Percentiles rank a stretch among this genome's conserved stretches.
Conservation (phyloP, 1,140 invertebrate genomes). For the Patella vulgata region DNA sequence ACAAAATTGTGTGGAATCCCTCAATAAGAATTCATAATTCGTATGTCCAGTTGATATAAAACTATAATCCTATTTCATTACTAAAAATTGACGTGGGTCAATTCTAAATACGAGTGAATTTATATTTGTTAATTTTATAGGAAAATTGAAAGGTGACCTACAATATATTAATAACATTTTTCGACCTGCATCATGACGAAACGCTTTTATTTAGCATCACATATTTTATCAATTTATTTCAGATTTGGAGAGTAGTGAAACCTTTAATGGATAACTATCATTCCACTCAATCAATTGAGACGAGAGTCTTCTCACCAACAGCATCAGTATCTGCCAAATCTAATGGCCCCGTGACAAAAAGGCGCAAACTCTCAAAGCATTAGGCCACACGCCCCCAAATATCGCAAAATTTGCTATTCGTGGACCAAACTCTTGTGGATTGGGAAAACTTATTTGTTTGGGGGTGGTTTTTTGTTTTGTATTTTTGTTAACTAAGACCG, state of each 20-base stretch:
- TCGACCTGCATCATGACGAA: too few relatives aligned
- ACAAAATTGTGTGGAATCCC: not conserved
- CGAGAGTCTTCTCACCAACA: constrained; percentile 61
- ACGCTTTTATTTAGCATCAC: too few relatives aligned
- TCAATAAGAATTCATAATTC: not conserved
- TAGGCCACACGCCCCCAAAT: too few relatives aligned
- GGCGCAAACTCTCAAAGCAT: constrained; percentile 12
- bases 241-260: constrained; percentile 58
- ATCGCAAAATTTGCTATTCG: too few relatives aligned
- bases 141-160: too few relatives aligned
- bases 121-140: too few relatives aligned
- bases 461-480: too few relatives aligned
- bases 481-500: too few relatives aligned
- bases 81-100: not conserved
- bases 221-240: constrained; percentile 18
- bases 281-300: constrained; percentile 51
- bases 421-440: too few relatives aligned
- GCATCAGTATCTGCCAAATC: constrained; percentile 16
- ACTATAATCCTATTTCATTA: not conserved
- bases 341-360: constrained; percentile 12
- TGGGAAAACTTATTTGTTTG: too few relatives aligned
- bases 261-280: constrained; percentile 63
- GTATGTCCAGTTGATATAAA: not conserved
- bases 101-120: too few relatives aligned
- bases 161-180: too few relatives aligned